phyloP scores from a whole-genome alignment of 1,140 invertebrate genomes.

The Hycleus cichorii region DNA sequence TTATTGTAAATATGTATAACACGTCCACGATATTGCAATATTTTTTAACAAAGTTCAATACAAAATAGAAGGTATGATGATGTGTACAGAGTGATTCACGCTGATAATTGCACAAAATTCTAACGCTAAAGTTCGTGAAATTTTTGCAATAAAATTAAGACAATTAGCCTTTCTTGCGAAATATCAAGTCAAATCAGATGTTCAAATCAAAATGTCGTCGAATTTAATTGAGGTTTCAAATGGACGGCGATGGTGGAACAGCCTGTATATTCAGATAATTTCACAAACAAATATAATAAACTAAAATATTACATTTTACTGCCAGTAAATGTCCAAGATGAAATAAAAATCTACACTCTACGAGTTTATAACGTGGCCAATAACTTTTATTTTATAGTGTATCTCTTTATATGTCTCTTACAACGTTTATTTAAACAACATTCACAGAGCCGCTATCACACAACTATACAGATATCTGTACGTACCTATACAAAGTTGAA shows the following conservation, averaged over 20 bases:
- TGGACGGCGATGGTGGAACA: too few species aligned
- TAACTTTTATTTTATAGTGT: constrained; percentile 13
- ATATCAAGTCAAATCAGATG: too few species aligned
- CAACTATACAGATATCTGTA: too few species aligned
- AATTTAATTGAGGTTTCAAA: too few species aligned
- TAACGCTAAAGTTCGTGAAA: too few species aligned
- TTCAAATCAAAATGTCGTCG: too few species aligned
- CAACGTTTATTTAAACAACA: constrained; percentile 14
- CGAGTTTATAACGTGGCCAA: constrained; percentile 20
- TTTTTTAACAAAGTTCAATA: too few species aligned
- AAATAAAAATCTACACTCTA: constrained; percentile 23
- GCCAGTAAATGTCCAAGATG: constrained; percentile 20
- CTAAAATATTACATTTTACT: constrained; percentile 27
- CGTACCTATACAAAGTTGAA: too few species aligned
- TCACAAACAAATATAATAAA: constrained; percentile 21
- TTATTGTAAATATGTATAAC: background rate
- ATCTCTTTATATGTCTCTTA: constrained; percentile 11
- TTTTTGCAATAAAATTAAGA: too few species aligned
- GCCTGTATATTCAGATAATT: background rate
- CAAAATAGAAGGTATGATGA: constrained; percentile 10
- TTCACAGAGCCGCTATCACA: too few species aligned
- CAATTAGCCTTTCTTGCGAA: too few species aligned
- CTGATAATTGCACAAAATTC: too few species aligned
- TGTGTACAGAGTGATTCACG: background rate
- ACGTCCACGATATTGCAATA: background rate